Base-by-base conservation (phyloP, 1,140 invertebrate genomes). In the Drosophila seguyi region DNA sequence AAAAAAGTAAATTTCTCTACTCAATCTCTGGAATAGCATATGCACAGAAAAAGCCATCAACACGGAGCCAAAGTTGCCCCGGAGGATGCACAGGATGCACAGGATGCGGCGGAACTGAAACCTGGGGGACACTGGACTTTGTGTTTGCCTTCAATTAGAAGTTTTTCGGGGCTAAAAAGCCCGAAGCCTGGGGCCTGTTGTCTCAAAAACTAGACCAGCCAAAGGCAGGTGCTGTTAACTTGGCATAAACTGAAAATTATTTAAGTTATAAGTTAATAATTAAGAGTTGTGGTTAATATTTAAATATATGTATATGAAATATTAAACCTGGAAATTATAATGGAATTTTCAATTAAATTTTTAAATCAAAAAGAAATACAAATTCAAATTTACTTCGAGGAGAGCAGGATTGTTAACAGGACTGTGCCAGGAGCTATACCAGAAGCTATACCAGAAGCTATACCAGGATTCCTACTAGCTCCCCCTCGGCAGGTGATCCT, bases 131-230 rank as follows among this genome's bases (percentile, higher is more conserved):
- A 39, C 60, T 47, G 41, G 45, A 50, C 48, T 59, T 68, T 78
- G 81, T 90, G 85, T 90, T 90, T 90, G 83, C 85, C 83, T 90
- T 90, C 85, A 90, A 90, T 90, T 87, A 87, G 84, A 87, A 87
- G 84, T 80, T 87, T 65, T 79, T 79, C 47, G 29, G 59, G 59
- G 57, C 29, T n/a, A 44, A 41, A 29, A 45, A 41, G 36, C 61
- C 71, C 57, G 25, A 62, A 38, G 67, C 75, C 75, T 53, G 56
- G 41, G 77, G 77, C 68, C 69, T 84, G 68, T 90, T 88, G 85
- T 36, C 14, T 53, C 50, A 53, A n/a, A 59, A 62, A 60, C 25
- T 67, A 27, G 72, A 75, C 25, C 63, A 78, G 34, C 58, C 29
- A 38, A 29, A 66, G 41, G 2, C 22, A 45, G 16, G 13, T 20